Evolutionary conservation across 2,888 invertebrate genomes (phyloP).

Genomic region (Linnaemya vulpina): DNA sequence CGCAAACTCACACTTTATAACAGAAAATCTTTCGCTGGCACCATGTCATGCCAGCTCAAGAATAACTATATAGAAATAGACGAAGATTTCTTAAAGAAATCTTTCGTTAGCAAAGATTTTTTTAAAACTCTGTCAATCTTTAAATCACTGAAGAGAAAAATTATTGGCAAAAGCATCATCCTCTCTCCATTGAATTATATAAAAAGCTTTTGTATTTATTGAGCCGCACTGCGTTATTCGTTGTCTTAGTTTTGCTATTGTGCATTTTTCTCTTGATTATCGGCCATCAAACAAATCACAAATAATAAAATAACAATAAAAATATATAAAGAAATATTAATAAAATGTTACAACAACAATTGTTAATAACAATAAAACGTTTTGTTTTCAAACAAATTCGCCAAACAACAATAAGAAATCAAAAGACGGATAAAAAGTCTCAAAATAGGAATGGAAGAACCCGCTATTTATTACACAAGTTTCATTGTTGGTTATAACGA

Average conservation of each 20-base stretch:
- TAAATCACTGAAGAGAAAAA: neutral
- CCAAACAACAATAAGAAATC: slow-evolving; percentile 41
- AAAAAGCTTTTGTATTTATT: neutral
- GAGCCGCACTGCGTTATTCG: neutral
- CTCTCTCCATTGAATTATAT: slow-evolving; percentile 1
- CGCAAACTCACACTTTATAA: neutral
- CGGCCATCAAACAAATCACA: slow-evolving; percentile 70
- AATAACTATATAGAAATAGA: neutral
- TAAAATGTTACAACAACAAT: slow-evolving; percentile 56
- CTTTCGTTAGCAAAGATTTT: neutral
- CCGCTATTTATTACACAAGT: slow-evolving; percentile 61
- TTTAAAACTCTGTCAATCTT: neutral
- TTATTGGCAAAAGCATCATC: neutral
- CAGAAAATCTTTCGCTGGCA: neutral
- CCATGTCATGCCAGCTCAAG: neutral
- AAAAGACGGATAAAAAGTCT: slow-evolving; percentile 2
- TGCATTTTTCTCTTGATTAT: slow-evolving; percentile 57
- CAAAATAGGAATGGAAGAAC: slow-evolving; percentile 57
- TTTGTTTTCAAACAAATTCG: slow-evolving; percentile 52
- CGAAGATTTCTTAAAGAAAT: neutral
- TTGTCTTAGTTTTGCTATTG: slow-evolving; percentile 10
- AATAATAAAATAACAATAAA: slow-evolving; percentile 72
- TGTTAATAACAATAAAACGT: slow-evolving; percentile 63
- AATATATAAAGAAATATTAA: slow-evolving; percentile 69
- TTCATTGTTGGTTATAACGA: slow-evolving; percentile 44